Conservation (phyloP, 2,797 vertebrate genomes). For the Alectoris magna region DNA sequence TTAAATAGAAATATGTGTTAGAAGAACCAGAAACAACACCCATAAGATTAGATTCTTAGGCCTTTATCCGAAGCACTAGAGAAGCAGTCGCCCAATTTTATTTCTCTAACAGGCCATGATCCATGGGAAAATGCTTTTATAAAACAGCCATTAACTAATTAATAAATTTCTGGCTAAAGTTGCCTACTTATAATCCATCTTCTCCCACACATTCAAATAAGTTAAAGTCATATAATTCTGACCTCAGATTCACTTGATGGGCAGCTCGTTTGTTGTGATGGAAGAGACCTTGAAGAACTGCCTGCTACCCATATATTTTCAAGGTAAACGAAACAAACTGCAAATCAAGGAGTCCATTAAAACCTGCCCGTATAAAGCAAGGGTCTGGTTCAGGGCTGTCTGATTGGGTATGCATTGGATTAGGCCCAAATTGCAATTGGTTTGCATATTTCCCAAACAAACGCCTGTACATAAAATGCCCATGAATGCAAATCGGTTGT, state of each 20-base stretch:
- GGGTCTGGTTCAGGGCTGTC: conserved; percentile 30
- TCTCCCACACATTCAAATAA: conserved; percentile 51
- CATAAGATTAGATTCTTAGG: background rate
- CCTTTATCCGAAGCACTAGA: background rate
- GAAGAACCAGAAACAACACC: conserved; percentile 15
- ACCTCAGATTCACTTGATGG: conserved; percentile 34
- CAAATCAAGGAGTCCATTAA: conserved; percentile 44
- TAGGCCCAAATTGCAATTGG: conserved; percentile 27
- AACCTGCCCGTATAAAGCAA: background rate
- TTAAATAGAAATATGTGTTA: background rate
- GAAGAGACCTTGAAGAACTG: conserved; percentile 31
- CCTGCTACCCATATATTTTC: conserved; percentile 54
- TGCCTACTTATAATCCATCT: conserved; percentile 16
- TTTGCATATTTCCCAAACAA: conserved; percentile 67
- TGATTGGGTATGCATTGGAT: conserved; percentile 16
- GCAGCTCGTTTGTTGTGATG: conserved; percentile 34
- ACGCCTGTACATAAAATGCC: conserved; percentile 20
- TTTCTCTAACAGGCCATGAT: conserved; percentile 14
- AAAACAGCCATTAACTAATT: conserved; percentile 66
- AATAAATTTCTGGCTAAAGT: conserved; percentile 47
- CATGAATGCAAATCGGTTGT: conserved; percentile 50
- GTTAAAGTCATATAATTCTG: conserved; percentile 12
- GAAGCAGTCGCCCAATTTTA: conserved; percentile 22
- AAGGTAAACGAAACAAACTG: conserved; percentile 58
- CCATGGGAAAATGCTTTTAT: conserved; percentile 61